phyloP scores from a whole-genome alignment of 2,888 invertebrate species.

The Eupithecia exiguata region DNA sequence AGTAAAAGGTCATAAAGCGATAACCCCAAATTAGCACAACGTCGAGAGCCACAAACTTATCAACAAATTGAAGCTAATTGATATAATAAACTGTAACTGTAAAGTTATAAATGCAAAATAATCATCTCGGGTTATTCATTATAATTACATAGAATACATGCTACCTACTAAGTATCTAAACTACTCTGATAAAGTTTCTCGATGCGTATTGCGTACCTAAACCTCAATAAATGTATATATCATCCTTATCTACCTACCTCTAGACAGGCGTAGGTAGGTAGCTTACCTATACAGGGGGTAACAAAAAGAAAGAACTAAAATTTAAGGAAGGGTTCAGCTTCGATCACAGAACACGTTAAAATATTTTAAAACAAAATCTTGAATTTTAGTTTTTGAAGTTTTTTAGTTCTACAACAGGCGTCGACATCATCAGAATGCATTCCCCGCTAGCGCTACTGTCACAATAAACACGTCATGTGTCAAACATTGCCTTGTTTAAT shows the following conservation, averaged over 20 bases:
- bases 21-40: conserved; percentile 47
- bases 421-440: too few relatives aligned
- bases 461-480: too few relatives aligned
- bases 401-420: too few relatives aligned
- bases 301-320: too few relatives aligned
- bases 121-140: background rate
- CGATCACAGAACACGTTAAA: too few relatives aligned
- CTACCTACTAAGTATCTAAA: background rate
- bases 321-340: too few relatives aligned
- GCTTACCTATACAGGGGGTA: background rate
- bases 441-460: too few relatives aligned
- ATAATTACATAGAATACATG: background rate
- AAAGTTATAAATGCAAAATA: background rate
- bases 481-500: too few relatives aligned
- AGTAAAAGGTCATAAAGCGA: conserved; percentile 34
- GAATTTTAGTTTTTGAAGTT: too few relatives aligned
- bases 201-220: background rate
- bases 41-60: conserved; percentile 25
- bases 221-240: too few relatives aligned
- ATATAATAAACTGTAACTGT: conserved; percentile 5
- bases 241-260: background rate
- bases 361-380: too few relatives aligned
- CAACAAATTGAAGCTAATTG: conserved; percentile 34
- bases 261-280: background rate
- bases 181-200: background rate